Evolutionary conservation across 2,113 vertebrate species (phyloP).

Genomic region (Oreochromis tanganicae): DNA sequence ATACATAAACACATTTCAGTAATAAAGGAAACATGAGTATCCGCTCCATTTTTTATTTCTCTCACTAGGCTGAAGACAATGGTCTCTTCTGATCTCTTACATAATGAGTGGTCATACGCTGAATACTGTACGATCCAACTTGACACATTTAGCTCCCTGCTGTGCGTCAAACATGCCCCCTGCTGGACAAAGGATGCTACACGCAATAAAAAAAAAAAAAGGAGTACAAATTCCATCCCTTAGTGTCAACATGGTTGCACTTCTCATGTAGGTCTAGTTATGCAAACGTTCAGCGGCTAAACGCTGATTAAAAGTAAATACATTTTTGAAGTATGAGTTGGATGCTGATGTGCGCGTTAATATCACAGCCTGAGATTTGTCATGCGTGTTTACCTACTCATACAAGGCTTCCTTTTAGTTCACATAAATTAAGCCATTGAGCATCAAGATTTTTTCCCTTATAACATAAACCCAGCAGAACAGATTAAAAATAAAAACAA

Average conservation of each 20-base stretch:
- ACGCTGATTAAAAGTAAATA: conserved; percentile 48
- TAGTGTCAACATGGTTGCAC: background rate
- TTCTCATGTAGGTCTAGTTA: conserved; percentile 9
- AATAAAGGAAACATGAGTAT: conserved; percentile 61
- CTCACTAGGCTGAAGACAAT: background rate
- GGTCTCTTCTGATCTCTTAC: background rate
- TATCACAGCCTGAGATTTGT: conserved; percentile 3
- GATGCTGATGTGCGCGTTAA: background rate
- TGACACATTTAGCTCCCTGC: background rate
- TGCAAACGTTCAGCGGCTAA: conserved; percentile 12
- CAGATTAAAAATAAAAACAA: conserved; percentile 25
- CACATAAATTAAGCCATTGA: conserved; percentile 29
- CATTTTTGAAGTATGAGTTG: background rate
- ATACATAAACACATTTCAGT: conserved; percentile 68
- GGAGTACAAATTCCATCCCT: background rate
- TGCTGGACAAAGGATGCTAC: conserved; percentile 24
- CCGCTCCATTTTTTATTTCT: background rate
- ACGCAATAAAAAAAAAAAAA: background rate
- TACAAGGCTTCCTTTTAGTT: conserved; percentile 14
- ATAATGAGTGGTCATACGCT: background rate
- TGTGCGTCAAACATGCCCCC: conserved; percentile 56
- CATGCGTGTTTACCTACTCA: background rate
- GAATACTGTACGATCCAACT: background rate
- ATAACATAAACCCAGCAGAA: background rate
- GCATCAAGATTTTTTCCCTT: background rate